phyloP scores from a whole-genome alignment of 1,140 invertebrate species.

The Anthonomus grandis region DNA sequence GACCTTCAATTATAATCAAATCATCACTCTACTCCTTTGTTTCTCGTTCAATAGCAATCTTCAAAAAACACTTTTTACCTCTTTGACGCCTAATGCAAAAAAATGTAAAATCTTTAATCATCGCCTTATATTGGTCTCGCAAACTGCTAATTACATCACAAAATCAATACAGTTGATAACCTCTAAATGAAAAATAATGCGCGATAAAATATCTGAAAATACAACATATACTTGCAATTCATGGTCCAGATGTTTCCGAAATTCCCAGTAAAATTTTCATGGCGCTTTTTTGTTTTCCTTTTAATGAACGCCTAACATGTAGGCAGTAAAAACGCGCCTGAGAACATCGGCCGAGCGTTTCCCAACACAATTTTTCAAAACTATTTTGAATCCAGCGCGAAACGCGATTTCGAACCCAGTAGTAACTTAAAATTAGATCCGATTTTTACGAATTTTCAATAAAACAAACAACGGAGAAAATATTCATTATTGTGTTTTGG shows the following conservation, averaged over 20 bases:
- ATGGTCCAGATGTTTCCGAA: not conserved
- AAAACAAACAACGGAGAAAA: constrained; percentile 10
- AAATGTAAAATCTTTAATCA: no score
- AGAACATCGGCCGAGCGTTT: constrained; percentile 5
- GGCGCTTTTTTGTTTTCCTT: no score
- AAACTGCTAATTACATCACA: not conserved
- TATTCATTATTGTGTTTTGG: not conserved
- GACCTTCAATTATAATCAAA: no score
- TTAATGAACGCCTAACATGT: not conserved
- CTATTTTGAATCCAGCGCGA: constrained; percentile 19
- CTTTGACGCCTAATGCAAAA: no score
- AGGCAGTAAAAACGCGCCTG: constrained; percentile 3
- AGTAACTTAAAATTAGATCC: constrained; percentile 14
- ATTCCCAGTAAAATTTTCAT: not conserved
- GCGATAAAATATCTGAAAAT: not conserved
- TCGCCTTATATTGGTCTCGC: not conserved
- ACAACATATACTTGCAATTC: not conserved
- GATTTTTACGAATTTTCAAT: constrained; percentile 16
- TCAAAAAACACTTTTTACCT: no score
- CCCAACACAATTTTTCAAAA: constrained; percentile 13
- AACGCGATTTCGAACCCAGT: no score
- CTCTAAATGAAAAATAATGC: not conserved
- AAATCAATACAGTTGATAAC: not conserved
- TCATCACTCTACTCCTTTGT: no score
- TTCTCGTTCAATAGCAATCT: no score